A percentile compares a stretch with the other conserved stretches of the same genome.
phyloP scores from a whole-genome alignment of 1,140 invertebrate species.

The Ostrea edulis region DNA sequence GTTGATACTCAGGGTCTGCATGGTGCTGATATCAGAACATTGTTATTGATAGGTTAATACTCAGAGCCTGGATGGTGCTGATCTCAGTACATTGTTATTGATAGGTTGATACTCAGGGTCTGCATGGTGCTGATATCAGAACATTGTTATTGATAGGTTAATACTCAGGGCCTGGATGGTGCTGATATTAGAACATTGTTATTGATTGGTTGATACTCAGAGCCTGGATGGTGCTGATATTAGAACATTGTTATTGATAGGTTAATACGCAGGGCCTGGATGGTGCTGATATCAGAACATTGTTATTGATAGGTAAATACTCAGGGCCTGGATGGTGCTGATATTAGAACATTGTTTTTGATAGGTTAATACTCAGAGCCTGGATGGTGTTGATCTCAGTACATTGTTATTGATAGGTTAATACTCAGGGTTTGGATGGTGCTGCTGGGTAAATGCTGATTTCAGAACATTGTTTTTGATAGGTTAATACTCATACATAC shows the following conservation, averaged over 20 bases:
- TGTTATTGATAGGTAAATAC: background rate
- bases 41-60: background rate
- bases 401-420: background rate
- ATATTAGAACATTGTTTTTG: background rate
- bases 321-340: constrained; percentile 41
- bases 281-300: background rate
- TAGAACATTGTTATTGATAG: background rate
- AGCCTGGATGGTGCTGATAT: constrained; percentile 22
- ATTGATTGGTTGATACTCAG: background rate
- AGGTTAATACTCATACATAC: no score
- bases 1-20: no score
- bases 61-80: constrained; percentile 36
- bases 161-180: constrained; percentile 46
- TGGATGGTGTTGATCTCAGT: background rate
- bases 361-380: background rate
- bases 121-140: background rate
- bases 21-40: background rate
- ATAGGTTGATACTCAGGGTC: no score
- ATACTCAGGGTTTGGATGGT: constrained; percentile 43
- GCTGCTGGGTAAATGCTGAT: background rate
- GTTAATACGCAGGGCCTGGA: constrained; percentile 44
- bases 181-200: background rate
- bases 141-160: background rate
- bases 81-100: background rate
- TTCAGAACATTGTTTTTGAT: background rate